Evolutionary conservation across 2,113 vertebrate species (phyloP), one percentile per base, ranked within the genome.

Genomic region (Chauna torquata): DNA sequence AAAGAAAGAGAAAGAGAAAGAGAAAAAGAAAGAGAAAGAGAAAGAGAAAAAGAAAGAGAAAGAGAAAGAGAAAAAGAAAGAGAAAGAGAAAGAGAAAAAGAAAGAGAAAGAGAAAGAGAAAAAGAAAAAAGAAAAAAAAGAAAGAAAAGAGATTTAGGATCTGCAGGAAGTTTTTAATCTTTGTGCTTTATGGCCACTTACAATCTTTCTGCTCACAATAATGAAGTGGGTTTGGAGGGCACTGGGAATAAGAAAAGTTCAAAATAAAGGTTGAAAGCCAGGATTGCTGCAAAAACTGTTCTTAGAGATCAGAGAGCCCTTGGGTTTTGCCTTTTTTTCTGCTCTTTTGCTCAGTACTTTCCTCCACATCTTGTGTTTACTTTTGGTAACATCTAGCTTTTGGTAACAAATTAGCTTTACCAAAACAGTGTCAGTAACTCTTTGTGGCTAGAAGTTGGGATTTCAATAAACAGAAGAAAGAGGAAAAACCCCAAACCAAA

Each of bases 291-390:
- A 70, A 69, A 88, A 69, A 64, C 27, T 34, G 8, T 18, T 2
- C 68, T 42, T 68, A 69, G 34, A 44, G 34, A 74, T 42, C 1
- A 1, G 69, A 82, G 16, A 4, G 8, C 82, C 23, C 12, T 18
- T 27, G 14, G 0, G 0, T 5, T 69, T 62, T 5, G 10, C 2
- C 0, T 28, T 65, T 77, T 55, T 69, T 38, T 3, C 32, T 57
- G 22, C 45, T 90, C 47, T 82, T 68, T 42, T 72, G 50, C 64
- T 38, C 45, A 17, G 14, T 13, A 18, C 18, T 87, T 91, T 64
- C 11, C 76, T 82, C 44, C 61, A 65, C 4, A 2, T 68, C 83
- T 79, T 62, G 32, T 54, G 50, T 23, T 81, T 91, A 28, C 44
- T 84, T 82, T 76, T 40, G 57, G 84, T 32, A 64, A 19, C 10